Percentiles rank a stretch among this genome's conserved stretches.
phyloP scores from a whole-genome alignment of 2,797 vertebrate species.

The Hyperoplus lanceolatus region DNA sequence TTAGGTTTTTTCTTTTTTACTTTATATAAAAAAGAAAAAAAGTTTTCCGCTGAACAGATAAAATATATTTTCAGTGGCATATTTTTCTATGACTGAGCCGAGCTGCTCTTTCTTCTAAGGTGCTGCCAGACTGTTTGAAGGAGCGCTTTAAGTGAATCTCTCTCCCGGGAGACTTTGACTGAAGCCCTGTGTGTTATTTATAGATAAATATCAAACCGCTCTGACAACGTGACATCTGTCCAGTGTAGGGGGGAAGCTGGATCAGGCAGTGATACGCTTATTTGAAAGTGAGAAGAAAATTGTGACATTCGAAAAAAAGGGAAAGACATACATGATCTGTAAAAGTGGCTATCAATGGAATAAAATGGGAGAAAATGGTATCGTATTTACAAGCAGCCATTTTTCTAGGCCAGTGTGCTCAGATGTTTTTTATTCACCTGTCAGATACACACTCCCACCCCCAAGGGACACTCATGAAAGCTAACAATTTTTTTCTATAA shows the following conservation, averaged over 20 bases:
- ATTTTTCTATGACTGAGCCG: conserved; percentile 26
- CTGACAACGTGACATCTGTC: conserved; percentile 19
- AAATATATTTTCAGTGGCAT: conserved; percentile 20
- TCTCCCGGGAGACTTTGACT: conserved; percentile 33
- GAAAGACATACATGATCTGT: neutral
- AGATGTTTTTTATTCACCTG: neutral
- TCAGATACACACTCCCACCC: neutral
- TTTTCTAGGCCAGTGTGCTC: neutral
- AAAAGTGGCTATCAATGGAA: neutral
- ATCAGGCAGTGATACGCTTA: neutral
- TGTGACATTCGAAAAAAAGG: neutral
- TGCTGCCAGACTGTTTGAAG: conserved; percentile 42
- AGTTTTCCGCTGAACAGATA: conserved; percentile 23
- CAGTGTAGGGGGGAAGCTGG: conserved; percentile 22
- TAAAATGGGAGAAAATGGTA: neutral
- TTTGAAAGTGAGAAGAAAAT: neutral
- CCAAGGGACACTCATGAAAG: neutral
- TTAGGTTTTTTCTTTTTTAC: conserved; percentile 15
- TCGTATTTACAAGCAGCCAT: neutral
- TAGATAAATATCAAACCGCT: conserved; percentile 52
- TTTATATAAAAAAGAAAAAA: conserved; percentile 29
- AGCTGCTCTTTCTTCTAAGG: conserved; percentile 20
- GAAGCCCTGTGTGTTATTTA: conserved; percentile 50
- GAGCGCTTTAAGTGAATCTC: conserved; percentile 40
- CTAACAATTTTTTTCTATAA: neutral